These are phyloP conservation scores for Eupithecia vulgata DNA, from an alignment of 2,888 invertebrate genomes.

Conservation along the genomic window DNA sequence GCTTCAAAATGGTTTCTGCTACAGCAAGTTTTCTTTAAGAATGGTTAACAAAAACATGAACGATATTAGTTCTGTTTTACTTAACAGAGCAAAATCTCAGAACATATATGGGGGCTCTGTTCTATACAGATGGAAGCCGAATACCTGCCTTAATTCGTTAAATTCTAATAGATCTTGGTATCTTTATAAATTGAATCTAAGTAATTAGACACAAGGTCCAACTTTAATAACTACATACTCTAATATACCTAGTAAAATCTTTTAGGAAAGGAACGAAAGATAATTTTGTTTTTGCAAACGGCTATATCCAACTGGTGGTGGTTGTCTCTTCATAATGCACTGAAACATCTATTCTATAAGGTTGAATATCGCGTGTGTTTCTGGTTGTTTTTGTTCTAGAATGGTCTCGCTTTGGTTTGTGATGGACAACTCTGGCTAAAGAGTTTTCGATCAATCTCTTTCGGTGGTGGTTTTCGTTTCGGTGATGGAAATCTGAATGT, in stretches of 20 bases:
- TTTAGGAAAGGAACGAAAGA: neutral
- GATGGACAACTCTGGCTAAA: neutral
- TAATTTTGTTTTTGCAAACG: constrained; percentile 46
- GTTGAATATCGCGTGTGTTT: constrained; percentile 1
- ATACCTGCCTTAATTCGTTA: neutral
- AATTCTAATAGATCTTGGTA: neutral
- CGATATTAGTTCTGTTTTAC: neutral
- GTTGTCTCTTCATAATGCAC: constrained; percentile 29
- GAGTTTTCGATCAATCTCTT: neutral
- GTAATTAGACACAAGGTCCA: neutral
- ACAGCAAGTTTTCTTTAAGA: neutral
- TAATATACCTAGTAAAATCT: neutral
- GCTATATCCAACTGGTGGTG: constrained; percentile 38
- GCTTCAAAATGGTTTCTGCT: too few relatives aligned
- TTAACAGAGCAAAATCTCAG: neutral
- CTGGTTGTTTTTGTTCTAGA: neutral
- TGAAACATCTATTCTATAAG: constrained; percentile 8
- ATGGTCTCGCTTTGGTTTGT: neutral
- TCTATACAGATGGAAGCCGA: neutral
- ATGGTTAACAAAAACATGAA: neutral
- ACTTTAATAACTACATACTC: neutral
- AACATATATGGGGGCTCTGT: neutral
- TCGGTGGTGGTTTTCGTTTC: neutral
- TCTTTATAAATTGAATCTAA: neutral
- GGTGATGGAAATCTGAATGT: neutral